A percentile compares a stretch with the other conserved stretches of the same genome.
Conservation (phyloP, 2,113 vertebrate genomes). For the Hydrochoerus hydrochaeris region DNA sequence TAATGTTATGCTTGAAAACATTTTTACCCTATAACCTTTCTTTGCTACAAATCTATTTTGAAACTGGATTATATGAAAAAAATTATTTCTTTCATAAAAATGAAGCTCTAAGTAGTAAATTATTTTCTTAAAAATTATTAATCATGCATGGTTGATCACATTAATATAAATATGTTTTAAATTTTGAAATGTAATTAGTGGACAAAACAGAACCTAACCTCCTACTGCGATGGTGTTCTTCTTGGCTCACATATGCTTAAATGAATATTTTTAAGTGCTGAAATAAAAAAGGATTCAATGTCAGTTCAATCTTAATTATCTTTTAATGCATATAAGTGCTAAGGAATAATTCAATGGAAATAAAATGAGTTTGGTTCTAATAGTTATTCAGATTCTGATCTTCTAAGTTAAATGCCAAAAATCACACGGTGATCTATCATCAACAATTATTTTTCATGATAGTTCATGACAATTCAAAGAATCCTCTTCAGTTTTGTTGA, state of each 20-base stretch:
- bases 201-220: neutral
- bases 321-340: slow-evolving; percentile 12
- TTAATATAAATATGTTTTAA: neutral
- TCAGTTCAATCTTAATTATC: slow-evolving; percentile 29
- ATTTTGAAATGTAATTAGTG: slow-evolving; percentile 47
- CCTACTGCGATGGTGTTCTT: neutral
- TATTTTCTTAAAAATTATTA: slow-evolving; percentile 33
- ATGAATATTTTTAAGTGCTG: slow-evolving; percentile 9
- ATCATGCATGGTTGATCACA: slow-evolving; percentile 26
- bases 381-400: slow-evolving; percentile 11
- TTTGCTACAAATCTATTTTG: slow-evolving; percentile 44
- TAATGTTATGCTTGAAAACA: slow-evolving; percentile 22
- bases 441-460: slow-evolving; percentile 21
- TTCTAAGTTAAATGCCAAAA: slow-evolving; percentile 29
- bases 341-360: neutral
- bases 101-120: neutral
- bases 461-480: slow-evolving; percentile 3
- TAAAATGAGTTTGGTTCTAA: neutral
- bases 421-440: neutral
- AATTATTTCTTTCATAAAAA: slow-evolving; percentile 32
- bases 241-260: neutral
- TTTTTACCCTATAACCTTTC: neutral
- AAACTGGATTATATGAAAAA: slow-evolving; percentile 7
- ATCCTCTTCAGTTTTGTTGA: neutral
- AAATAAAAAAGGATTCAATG: slow-evolving; percentile 43